Evolutionary conservation across 2,888 invertebrate species (phyloP).

Genomic region (Gastracanthus pulcherrimus): DNA sequence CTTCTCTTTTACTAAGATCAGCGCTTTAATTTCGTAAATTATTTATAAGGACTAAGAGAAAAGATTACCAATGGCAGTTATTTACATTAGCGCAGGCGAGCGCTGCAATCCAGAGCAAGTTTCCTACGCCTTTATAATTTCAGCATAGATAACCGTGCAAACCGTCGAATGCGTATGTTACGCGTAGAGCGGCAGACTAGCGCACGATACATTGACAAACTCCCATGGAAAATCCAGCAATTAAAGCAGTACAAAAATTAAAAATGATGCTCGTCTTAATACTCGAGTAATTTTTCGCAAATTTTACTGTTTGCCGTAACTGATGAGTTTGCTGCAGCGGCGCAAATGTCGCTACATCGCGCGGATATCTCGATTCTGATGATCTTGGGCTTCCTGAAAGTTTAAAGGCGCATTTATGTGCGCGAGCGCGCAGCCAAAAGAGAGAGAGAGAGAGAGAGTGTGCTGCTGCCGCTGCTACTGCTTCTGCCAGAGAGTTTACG

Average conservation of each 20-base stretch:
- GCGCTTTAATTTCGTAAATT: constrained; percentile 6
- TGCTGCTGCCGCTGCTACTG: not conserved
- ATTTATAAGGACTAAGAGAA: not conserved
- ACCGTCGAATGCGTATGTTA: not conserved
- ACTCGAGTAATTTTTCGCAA: not conserved
- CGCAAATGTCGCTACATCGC: not conserved
- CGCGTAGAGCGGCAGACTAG: too few species aligned
- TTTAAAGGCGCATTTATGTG: constrained; percentile 29
- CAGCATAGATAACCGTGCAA: not conserved
- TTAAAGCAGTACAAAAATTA: too few species aligned
- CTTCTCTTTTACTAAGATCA: too few species aligned
- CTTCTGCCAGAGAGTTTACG: constrained; percentile 27
- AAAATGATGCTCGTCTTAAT: too few species aligned
- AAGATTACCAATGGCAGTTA: constrained; percentile 22
- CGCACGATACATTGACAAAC: not conserved
- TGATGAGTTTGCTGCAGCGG: not conserved
- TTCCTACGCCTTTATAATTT: constrained; percentile 27
- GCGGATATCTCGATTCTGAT: constrained; percentile 6
- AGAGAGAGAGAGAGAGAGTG: not conserved
- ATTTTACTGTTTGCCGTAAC: not conserved
- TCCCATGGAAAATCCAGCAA: not conserved
- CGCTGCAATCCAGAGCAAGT: too few species aligned
- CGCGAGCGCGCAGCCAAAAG: not conserved
- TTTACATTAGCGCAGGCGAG: constrained; percentile 20
- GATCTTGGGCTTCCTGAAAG: constrained; percentile 9